Evolutionary conservation across 2,888 invertebrate species (phyloP).

Genomic region (Troides helena): DNA sequence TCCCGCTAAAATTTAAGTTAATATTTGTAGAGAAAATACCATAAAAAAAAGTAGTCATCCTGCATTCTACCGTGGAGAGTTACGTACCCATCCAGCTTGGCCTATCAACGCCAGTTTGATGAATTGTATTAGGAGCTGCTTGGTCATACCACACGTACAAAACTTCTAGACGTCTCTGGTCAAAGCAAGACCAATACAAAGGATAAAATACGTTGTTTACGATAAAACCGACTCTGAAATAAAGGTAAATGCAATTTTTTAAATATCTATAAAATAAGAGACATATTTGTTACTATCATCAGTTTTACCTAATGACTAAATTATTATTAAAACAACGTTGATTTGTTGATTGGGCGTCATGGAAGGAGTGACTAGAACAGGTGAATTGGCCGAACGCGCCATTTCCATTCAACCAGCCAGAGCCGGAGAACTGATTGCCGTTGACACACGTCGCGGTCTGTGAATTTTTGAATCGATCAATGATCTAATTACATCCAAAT

Average conservation of each 20-base stretch:
- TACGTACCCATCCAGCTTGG: conserved; percentile 64
- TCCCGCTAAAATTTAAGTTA: conserved; percentile 53
- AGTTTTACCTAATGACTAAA: conserved; percentile 57
- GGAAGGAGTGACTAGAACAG: conserved; percentile 58
- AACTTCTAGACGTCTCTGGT: conserved; percentile 65
- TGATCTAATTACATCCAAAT: no score
- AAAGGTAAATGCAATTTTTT: neutral
- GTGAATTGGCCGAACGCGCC: conserved; percentile 59
- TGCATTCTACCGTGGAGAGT: neutral
- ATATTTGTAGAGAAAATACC: no score
- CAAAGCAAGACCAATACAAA: conserved; percentile 76
- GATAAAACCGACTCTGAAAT: conserved; percentile 73
- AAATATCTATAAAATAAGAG: neutral
- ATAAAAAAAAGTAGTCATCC: neutral
- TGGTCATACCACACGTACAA: conserved; percentile 74
- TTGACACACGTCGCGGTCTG: conserved; percentile 61
- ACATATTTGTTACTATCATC: neutral
- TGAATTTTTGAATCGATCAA: neutral
- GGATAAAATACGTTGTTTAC: conserved; percentile 66
- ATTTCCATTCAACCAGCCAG: conserved; percentile 55
- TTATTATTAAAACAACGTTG: conserved; percentile 63
- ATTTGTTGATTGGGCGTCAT: conserved; percentile 58
- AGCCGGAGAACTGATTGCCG: conserved; percentile 49
- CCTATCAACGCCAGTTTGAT: conserved; percentile 67
- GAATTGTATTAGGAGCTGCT: conserved; percentile 61